Evolutionary conservation across 2,888 invertebrate species (phyloP).

Genomic region (Aphodius granarius): DNA sequence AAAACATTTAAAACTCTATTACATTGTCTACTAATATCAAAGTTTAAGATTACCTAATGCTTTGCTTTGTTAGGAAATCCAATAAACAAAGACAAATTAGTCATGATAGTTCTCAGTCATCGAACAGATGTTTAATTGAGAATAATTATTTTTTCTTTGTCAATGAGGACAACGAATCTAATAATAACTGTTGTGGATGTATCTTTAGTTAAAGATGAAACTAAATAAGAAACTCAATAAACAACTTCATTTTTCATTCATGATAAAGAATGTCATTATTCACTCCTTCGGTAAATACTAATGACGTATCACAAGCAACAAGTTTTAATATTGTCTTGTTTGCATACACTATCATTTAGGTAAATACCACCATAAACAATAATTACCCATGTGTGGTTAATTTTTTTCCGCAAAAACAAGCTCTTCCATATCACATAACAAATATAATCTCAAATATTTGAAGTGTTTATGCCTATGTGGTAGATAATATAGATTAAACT

Average conservation of each 20-base stretch:
- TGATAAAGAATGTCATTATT: no score
- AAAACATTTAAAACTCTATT: not conserved
- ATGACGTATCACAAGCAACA: no score
- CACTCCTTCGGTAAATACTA: no score
- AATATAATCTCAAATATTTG: not conserved
- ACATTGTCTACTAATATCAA: not conserved
- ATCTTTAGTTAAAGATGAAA: no score
- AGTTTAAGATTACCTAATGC: not conserved
- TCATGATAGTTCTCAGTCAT: not conserved
- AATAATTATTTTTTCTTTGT: not conserved
- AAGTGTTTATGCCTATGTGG: not conserved
- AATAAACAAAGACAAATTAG: not conserved
- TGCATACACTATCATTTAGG: not conserved
- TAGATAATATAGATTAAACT: not conserved
- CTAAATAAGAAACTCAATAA: no score
- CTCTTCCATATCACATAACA: not conserved
- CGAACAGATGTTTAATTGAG: not conserved
- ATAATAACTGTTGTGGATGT: no score
- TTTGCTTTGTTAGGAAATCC: not conserved
- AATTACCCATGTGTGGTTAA: not conserved
- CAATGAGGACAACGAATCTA: not conserved
- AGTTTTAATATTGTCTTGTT: not conserved
- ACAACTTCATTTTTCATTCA: no score
- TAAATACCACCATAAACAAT: not conserved
- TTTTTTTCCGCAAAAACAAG: not conserved